These are phyloP conservation scores for Ernsta delagoae DNA, from an alignment of 2,888 invertebrate species.

Conservation along the genomic window DNA sequence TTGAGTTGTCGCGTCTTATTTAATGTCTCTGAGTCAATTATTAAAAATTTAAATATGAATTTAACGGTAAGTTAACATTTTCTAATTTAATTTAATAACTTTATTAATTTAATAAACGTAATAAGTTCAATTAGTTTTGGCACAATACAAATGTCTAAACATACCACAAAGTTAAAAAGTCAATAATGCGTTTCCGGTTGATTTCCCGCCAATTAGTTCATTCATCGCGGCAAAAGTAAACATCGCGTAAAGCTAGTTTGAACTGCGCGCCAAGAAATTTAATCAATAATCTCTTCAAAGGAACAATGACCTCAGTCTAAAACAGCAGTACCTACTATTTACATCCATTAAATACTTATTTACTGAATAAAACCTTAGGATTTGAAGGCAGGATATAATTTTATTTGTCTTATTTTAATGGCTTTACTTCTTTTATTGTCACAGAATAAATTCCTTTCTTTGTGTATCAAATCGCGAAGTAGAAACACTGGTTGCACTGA, in stretches of 20 bases:
- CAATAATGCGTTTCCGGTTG: background rate
- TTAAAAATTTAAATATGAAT: background rate
- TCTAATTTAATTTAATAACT: background rate
- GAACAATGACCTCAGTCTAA: slow-evolving; percentile 66
- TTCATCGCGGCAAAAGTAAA: slow-evolving; percentile 2
- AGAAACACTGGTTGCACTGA: slow-evolving; percentile 16
- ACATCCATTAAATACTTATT: slow-evolving; percentile 33
- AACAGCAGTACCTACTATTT: slow-evolving; percentile 46
- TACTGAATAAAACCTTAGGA: slow-evolving; percentile 4
- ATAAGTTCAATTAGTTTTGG: background rate
- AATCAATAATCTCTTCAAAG: slow-evolving; percentile 73
- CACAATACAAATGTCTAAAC: slow-evolving; percentile 2
- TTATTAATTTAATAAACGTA: background rate
- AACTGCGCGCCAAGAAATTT: slow-evolving; percentile 67
- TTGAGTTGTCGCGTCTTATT: background rate
- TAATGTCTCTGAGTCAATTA: background rate
- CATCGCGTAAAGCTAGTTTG: slow-evolving; percentile 43
- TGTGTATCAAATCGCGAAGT: slow-evolving; percentile 17
- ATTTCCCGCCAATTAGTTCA: slow-evolving; percentile 15
- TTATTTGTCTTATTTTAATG: background rate
- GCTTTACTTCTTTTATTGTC: slow-evolving; percentile 10
- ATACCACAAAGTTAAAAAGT: slow-evolving; percentile 17
- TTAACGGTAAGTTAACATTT: background rate
- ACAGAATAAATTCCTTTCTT: slow-evolving; percentile 17
- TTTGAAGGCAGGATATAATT: background rate